Conservation (phyloP, 2,888 invertebrate species). For the Balanococcus diminutus region DNA sequence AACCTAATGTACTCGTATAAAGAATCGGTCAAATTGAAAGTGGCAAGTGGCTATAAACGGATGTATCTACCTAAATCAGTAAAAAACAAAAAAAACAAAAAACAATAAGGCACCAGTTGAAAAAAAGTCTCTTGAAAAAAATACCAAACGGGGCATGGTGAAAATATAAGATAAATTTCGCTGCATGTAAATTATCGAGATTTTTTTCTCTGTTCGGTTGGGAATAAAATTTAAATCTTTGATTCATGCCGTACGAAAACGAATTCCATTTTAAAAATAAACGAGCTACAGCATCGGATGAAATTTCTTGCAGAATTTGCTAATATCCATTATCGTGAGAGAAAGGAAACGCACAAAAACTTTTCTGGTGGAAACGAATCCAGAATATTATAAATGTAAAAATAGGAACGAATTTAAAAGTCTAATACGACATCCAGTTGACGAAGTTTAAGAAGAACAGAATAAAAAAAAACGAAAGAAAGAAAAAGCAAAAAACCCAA, state of each 20-base stretch:
- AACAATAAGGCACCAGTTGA: neutral
- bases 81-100: neutral
- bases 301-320: conserved; percentile 54
- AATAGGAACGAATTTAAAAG: conserved; percentile 55
- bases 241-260: conserved; percentile 42
- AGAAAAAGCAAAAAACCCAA: conserved; percentile 53
- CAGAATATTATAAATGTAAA: conserved; percentile 55
- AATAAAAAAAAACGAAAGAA: conserved; percentile 47
- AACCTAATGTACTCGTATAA: neutral
- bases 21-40: neutral
- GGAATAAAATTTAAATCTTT: conserved; percentile 38
- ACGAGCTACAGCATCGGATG: conserved; percentile 47
- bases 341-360: conserved; percentile 47
- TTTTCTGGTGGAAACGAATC: conserved; percentile 53
- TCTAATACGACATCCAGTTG: conserved; percentile 55
- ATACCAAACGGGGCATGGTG: neutral
- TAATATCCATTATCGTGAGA: conserved; percentile 54
- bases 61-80: neutral
- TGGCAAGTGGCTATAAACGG: neutral
- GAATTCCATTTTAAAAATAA: conserved; percentile 53
- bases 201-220: neutral
- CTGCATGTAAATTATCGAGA: conserved; percentile 40
- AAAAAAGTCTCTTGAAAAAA: no score
- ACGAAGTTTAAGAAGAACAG: conserved; percentile 52
- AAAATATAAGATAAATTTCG: conserved; percentile 21